Base-by-base conservation (phyloP, 2,888 invertebrate genomes). In the Catocala nupta region DNA sequence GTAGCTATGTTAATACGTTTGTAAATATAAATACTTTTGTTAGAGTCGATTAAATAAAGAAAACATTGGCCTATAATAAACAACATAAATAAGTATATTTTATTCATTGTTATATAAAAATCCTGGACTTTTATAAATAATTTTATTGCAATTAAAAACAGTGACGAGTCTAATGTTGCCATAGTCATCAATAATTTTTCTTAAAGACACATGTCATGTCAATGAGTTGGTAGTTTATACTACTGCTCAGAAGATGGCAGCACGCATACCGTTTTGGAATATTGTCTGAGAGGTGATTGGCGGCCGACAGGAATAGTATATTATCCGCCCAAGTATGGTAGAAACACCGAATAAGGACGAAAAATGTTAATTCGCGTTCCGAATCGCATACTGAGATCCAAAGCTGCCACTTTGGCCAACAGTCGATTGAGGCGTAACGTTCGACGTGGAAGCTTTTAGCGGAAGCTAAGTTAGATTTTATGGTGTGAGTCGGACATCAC, bases 291-390 rank as follows among this genome's bases (percentile, higher is more conserved):
- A 67, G 73, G 74, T 83, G 86, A 90, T 90, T 90, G 89, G 89
- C 83, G 77, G 69, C 63, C 73, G 68, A 59, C 57, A 64, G 66
- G 72, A 72, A 76, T 65, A 80, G 78, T 75, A 75, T 86, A 87
- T 86, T 81, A 90, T 64, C 76, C 91, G 82, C 75, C 90, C 82
- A 86, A 87, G 69, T 85, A 80, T 73, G 76, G 85, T 76, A 80
- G 90, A 79, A 68, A 65, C 65, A 63, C 78, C 77, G 78, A 82
- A 82, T 84, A 88, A 84, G 87, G 82, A 86, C 82, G 81, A 86
- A 85, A 86, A 82, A 70, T 71, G 45, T 63, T 75, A 75, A 71
- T 74, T 84, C 68, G 75, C 75, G 83, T 86, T 88, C 82, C 82
- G 82, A 86, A 84, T 81, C 73, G 80, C 77, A 71, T 75, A 70